These are phyloP conservation scores for Heliconius ethilla DNA, from an alignment of 2,888 invertebrate genomes.

Conservation along the genomic window DNA sequence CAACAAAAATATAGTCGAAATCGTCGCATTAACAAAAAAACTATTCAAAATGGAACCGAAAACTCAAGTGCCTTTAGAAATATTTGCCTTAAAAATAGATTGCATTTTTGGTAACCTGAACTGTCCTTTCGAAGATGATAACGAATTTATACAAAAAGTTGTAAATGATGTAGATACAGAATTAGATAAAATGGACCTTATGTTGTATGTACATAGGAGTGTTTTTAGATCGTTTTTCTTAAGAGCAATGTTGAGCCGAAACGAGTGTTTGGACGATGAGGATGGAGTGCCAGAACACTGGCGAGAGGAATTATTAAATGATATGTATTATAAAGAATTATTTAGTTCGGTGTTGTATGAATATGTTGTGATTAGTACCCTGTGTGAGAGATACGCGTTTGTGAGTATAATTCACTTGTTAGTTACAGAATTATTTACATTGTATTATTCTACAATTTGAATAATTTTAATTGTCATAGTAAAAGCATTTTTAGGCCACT, in stretches of 20 bases:
- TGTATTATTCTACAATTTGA: too few species aligned
- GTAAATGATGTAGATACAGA: slow-evolving; percentile 43
- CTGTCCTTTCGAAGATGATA: slow-evolving; percentile 58
- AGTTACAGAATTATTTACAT: not conserved
- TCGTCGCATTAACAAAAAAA: slow-evolving; percentile 44
- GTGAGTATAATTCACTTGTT: slow-evolving; percentile 55
- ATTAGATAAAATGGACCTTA: slow-evolving; percentile 49
- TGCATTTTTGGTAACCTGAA: slow-evolving; percentile 54
- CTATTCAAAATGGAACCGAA: slow-evolving; percentile 40
- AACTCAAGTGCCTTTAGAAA: slow-evolving; percentile 37
- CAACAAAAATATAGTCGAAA: slow-evolving; percentile 38
- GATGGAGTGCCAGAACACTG: slow-evolving; percentile 22
- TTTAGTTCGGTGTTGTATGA: slow-evolving; percentile 54
- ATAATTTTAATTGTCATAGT: too few species aligned
- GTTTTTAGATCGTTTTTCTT: slow-evolving; percentile 57
- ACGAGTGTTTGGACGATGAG: slow-evolving; percentile 2
- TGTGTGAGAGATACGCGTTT: slow-evolving; percentile 62
- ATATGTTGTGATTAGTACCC: slow-evolving; percentile 52
- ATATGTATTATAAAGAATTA: slow-evolving; percentile 48
- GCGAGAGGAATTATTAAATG: slow-evolving; percentile 41
- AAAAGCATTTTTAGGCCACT: too few species aligned
- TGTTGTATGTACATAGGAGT: slow-evolving; percentile 47
- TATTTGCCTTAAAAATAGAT: slow-evolving; percentile 54
- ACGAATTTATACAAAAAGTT: slow-evolving; percentile 48
- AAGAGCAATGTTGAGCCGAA: not conserved